A percentile compares a stretch with the other conserved stretches of the same genome.
phyloP scores from a whole-genome alignment of 2,888 invertebrate genomes.

The Hypena proboscidalis region DNA sequence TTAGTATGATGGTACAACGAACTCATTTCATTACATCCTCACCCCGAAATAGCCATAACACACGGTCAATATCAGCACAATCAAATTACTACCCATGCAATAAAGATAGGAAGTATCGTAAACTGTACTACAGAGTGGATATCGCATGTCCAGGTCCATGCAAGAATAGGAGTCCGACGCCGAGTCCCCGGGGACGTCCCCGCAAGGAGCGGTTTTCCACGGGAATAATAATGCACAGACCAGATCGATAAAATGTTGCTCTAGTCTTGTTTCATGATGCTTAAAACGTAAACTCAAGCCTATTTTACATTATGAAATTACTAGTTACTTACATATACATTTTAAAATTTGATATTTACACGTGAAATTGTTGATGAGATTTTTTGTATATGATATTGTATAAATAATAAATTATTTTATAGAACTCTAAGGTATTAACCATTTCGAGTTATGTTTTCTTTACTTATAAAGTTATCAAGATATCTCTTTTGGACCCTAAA shows the following conservation, averaged over 20 bases:
- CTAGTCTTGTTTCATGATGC: constrained; percentile 3
- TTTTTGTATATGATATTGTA: too few relatives aligned
- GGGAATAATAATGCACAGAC: constrained; percentile 63
- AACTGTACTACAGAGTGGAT: constrained; percentile 42
- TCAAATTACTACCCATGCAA: constrained; percentile 44
- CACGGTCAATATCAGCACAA: constrained; percentile 37
- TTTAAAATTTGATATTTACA: not conserved
- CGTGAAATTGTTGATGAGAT: not conserved
- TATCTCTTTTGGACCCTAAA: too few relatives aligned
- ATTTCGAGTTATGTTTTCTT: too few relatives aligned
- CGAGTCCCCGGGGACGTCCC: constrained; percentile 54
- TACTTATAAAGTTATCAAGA: too few relatives aligned
- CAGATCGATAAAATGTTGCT: constrained; percentile 46
- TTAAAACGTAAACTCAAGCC: not conserved
- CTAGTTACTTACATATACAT: too few relatives aligned
- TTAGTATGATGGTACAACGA: too few relatives aligned
- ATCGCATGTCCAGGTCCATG: constrained; percentile 55
- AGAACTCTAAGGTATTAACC: not conserved
- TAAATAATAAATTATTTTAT: too few relatives aligned
- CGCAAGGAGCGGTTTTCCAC: constrained; percentile 58
- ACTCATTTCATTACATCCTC: constrained; percentile 28
- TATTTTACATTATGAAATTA: not conserved
- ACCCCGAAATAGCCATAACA: too few relatives aligned
- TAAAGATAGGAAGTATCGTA: constrained; percentile 43
- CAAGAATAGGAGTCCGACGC: constrained; percentile 48